Evolutionary conservation across 2,797 vertebrate species (phyloP).

Genomic region (Alcedo quadribrachys): DNA sequence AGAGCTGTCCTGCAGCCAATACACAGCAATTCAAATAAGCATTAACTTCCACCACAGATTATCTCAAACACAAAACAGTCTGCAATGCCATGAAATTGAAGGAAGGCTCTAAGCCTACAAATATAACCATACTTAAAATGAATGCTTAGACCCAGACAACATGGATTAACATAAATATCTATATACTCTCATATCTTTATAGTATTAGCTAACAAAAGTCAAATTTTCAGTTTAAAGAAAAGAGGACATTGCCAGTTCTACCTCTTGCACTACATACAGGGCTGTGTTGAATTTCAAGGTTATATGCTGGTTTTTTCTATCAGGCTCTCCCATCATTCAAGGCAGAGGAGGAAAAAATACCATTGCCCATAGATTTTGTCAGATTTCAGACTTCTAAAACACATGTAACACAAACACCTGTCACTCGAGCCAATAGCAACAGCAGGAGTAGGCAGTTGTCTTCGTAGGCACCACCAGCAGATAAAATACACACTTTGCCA

Average conservation of each 20-base stretch:
- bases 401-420: neutral
- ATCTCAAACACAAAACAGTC: neutral
- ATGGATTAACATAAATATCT: neutral
- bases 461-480: neutral
- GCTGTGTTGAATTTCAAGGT: neutral
- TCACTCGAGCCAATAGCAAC: neutral
- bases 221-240: neutral
- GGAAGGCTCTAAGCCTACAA: neutral
- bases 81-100: neutral
- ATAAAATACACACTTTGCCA: constrained; percentile 23
- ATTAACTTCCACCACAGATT: neutral
- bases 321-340: neutral
- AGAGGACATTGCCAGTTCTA: neutral
- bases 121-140: neutral
- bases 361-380: neutral
- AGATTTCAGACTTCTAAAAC: neutral
- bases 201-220: neutral
- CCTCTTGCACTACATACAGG: neutral
- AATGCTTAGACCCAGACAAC: neutral
- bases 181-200: neutral
- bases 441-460: constrained; percentile 14
- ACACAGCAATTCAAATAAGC: neutral
- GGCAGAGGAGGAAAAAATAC: neutral
- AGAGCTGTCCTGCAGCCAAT: neutral
- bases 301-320: rapidly evolving